Evolutionary conservation across 2,888 invertebrate species (phyloP).

Genomic region (Eupithecia subumbrata): DNA sequence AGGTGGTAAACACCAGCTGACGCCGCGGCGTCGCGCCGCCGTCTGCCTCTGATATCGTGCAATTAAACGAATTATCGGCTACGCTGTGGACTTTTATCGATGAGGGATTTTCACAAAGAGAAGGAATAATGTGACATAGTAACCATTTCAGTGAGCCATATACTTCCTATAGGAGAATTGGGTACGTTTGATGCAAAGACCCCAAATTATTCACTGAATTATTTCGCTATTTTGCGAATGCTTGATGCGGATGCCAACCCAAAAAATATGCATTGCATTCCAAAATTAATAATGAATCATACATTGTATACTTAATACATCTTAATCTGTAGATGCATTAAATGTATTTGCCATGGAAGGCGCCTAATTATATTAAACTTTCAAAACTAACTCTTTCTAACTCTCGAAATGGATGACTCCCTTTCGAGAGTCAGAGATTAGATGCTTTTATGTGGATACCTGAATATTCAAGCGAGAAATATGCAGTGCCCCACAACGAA

Average conservation of each 20-base stretch:
- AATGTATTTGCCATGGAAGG: too few species aligned
- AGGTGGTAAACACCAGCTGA: slow-evolving; percentile 50
- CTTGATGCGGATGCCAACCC: too few species aligned
- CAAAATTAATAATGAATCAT: too few species aligned
- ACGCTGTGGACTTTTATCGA: slow-evolving; percentile 11
- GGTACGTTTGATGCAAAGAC: neutral
- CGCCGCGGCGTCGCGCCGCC: slow-evolving; percentile 49
- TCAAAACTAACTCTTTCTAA: too few species aligned
- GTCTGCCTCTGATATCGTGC: slow-evolving; percentile 26
- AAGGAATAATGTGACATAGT: neutral
- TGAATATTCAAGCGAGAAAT: neutral
- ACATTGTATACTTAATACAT: too few species aligned
- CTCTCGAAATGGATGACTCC: too few species aligned
- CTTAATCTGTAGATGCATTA: too few species aligned
- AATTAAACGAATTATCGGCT: slow-evolving; percentile 29
- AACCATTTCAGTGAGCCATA: neutral
- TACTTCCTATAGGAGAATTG: neutral
- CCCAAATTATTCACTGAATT: too few species aligned
- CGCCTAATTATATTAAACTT: too few species aligned
- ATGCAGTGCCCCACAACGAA: neutral
- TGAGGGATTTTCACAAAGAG: neutral
- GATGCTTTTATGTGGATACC: neutral
- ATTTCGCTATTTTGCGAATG: too few species aligned
- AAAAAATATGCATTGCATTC: too few species aligned
- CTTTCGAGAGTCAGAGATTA: too few species aligned